Evolutionary conservation across 2,888 invertebrate species (phyloP).

Genomic region (Tipula confusa): DNA sequence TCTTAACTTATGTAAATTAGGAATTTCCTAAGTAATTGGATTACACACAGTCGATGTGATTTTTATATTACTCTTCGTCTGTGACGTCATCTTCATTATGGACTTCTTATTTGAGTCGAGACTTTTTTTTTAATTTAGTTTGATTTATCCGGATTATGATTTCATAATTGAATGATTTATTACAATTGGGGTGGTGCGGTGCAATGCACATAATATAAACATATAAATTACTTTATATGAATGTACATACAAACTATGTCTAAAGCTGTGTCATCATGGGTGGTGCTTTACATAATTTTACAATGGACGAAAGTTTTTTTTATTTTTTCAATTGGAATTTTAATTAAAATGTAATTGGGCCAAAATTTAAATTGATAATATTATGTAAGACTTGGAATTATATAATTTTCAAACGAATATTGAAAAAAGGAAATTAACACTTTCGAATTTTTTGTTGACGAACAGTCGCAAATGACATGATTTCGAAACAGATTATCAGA

Average conservation of each 20-base stretch:
- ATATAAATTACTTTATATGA: neutral
- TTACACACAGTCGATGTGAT: neutral
- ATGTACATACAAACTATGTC: neutral
- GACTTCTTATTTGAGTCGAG: neutral
- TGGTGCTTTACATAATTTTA: neutral
- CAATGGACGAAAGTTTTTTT: neutral
- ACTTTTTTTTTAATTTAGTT: neutral
- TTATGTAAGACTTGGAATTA: neutral
- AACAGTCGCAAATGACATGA: too few species aligned
- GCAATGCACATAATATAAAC: too few species aligned
- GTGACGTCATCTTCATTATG: neutral
- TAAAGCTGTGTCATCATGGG: neutral
- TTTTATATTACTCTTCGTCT: neutral
- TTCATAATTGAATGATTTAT: slow-evolving; percentile 9
- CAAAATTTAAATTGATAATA: neutral
- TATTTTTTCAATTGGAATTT: neutral
- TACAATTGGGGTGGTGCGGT: neutral
- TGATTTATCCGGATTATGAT: neutral
- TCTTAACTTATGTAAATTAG: neutral
- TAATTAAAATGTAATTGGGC: slow-evolving; percentile 20
- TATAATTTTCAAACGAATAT: too few species aligned
- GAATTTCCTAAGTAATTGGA: neutral
- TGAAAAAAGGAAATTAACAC: neutral
- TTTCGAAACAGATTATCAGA: too few species aligned
- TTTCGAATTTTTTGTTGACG: neutral